Percentiles rank a stretch among this genome's conserved stretches.
Conservation (phyloP, 30 jellyfish, hydroid and myxozoan species). For the Aurelia coerulea region DNA sequence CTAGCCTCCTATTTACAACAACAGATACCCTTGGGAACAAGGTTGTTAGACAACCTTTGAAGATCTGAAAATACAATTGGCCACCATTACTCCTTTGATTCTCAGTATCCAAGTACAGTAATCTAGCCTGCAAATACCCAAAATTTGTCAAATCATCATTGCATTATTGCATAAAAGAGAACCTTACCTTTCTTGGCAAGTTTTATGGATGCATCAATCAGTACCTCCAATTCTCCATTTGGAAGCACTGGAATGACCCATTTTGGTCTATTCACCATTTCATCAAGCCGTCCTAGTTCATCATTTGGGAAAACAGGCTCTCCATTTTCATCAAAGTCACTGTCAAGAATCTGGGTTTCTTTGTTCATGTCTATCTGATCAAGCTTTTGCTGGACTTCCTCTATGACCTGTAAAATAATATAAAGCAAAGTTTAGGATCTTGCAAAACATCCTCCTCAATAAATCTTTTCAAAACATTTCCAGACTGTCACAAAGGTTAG, state of each 20-base stretch:
- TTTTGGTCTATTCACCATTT: constrained; percentile 94
- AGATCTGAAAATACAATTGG: no score
- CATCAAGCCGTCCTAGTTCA: constrained; percentile 88
- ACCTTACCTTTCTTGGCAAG: constrained; percentile 85
- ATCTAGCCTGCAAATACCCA: no score
- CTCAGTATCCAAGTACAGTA: no score
- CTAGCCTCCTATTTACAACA: no score
- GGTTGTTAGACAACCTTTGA: no score
- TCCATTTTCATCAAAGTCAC: constrained; percentile 91
- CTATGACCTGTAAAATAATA: constrained; percentile 14
- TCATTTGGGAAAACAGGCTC: constrained; percentile 86
- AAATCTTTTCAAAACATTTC: no score
- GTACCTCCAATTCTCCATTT: constrained; percentile 89
- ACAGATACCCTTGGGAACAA: no score
- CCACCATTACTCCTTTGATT: no score
- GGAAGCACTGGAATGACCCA: constrained; percentile 98
- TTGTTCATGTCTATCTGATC: constrained; percentile 21
- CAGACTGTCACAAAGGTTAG: no score
- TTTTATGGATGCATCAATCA: constrained; percentile 86
- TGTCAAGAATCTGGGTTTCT: constrained; percentile 43
- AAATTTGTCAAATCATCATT: no score
- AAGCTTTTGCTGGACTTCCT: constrained; percentile 36
- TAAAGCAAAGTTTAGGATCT: background rate
- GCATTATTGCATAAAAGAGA: background rate
- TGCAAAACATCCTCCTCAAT: no score